Evolutionary conservation across 92 coral and sea anemone species (phyloP).

Genomic region (Isaurus tuberculatus): DNA sequence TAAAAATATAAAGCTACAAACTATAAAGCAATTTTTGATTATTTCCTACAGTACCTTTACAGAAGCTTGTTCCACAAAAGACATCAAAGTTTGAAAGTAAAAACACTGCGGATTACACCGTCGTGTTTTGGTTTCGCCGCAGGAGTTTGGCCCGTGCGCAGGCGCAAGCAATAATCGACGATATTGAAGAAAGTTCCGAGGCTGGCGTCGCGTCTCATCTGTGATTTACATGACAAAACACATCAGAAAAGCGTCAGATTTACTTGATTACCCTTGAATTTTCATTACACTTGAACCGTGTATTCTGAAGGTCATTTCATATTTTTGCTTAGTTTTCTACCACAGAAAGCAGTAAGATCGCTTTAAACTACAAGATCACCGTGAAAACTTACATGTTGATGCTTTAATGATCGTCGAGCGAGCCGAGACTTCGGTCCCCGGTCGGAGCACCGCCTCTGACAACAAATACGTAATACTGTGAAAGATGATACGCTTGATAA

Average conservation of each 20-base stretch:
- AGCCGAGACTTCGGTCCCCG: conserved; percentile 44
- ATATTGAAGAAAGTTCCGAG: conserved; percentile 87
- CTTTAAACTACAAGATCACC: background rate
- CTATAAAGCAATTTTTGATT: background rate
- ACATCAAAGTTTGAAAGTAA: conserved; percentile 69
- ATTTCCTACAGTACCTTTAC: conserved; percentile 22
- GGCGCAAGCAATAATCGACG: conserved; percentile 99
- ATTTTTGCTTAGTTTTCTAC: background rate
- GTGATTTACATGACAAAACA: conserved; percentile 93
- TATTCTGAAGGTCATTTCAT: background rate
- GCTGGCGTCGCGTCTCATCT: conserved; percentile 86
- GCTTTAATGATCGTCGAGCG: conserved; percentile 2
- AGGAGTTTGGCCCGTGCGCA: conserved; percentile 82
- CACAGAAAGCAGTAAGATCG: background rate
- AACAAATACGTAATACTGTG: conserved; percentile 23
- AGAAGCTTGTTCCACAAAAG: conserved; percentile 68
- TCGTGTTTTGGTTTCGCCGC: conserved; percentile 96
- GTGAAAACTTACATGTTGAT: background rate
- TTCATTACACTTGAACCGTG: conserved; percentile 24
- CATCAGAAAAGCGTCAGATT: conserved; percentile 67
- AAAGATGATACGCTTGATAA: conserved; percentile 39
- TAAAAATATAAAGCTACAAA: conserved; percentile 26
- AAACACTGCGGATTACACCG: conserved; percentile 69
- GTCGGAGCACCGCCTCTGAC: conserved; percentile 17
- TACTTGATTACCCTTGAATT: conserved; percentile 45